Percentiles rank a stretch among this genome's conserved stretches.
phyloP scores from a whole-genome alignment of 2,888 invertebrate genomes.

The Cartodere bifasciata region DNA sequence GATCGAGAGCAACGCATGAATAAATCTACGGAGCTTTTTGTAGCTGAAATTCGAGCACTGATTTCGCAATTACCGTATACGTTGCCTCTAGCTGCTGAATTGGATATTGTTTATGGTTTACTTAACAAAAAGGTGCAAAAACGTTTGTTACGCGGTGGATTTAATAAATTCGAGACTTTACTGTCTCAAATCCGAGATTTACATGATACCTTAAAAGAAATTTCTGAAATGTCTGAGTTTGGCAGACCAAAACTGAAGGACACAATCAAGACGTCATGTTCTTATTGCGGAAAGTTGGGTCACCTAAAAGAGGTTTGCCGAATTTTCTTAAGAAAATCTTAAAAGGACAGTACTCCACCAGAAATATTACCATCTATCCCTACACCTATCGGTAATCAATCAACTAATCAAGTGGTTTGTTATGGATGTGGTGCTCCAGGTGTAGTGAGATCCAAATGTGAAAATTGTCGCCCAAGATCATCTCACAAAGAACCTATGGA shows the following conservation, averaged over 20 bases:
- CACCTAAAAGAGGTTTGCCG: constrained; percentile 2
- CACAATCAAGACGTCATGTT: background rate
- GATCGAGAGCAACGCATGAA: constrained; percentile 1
- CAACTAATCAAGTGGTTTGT: constrained; percentile 1
- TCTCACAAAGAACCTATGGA: no score
- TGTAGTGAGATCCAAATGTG: background rate
- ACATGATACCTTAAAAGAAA: no score
- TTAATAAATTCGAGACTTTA: background rate
- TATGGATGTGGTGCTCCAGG: constrained; percentile 2
- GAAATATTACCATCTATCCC: background rate
- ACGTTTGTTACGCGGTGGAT: constrained; percentile 1
- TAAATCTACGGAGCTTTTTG: constrained; percentile 5
- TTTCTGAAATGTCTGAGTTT: no score
- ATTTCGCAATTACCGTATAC: constrained; percentile 4
- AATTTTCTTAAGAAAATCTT: background rate
- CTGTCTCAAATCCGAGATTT: no score
- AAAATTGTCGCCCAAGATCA: no score
- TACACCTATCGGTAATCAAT: no score
- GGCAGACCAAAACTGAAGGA: background rate
- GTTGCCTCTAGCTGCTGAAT: constrained; percentile 4
- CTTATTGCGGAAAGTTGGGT: background rate
- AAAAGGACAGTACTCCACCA: background rate
- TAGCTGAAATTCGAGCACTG: constrained; percentile 2
- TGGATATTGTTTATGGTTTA: constrained; percentile 8
- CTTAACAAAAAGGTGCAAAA: constrained; percentile 2